phyloP scores from a whole-genome alignment of 2,797 vertebrate species.

The Novumbra hubbsi region DNA sequence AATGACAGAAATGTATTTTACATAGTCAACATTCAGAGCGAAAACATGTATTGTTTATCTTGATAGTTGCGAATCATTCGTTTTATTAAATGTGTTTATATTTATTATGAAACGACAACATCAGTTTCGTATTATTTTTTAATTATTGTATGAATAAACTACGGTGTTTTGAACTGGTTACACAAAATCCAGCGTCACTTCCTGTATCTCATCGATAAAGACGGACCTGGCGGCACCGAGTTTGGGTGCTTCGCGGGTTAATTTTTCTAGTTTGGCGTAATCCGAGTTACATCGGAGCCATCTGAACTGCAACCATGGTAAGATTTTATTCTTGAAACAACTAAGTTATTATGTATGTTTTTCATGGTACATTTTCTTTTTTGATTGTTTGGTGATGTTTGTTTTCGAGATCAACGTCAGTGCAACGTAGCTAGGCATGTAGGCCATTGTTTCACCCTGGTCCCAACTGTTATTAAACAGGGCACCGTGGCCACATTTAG shows the following conservation, averaged over 20 bases:
- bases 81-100: not conserved
- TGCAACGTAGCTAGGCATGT: not conserved
- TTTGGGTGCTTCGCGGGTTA: slow-evolving; percentile 53
- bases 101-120: not conserved
- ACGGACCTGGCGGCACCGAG: slow-evolving; percentile 46
- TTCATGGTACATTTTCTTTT: not conserved
- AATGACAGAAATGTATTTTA: too few species aligned
- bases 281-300: slow-evolving; percentile 73
- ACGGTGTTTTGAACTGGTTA: not conserved
- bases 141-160: not conserved
- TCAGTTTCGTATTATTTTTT: not conserved
- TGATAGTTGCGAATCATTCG: not conserved
- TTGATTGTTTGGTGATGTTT: not conserved
- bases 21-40: not conserved
- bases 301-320: slow-evolving; percentile 77
- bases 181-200: slow-evolving; percentile 48
- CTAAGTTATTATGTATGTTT: rapidly evolving
- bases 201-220: slow-evolving; percentile 56
- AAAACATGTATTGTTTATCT: not conserved
- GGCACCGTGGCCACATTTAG: not conserved
- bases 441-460: slow-evolving; percentile 5
- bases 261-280: slow-evolving; percentile 70
- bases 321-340: slow-evolving; percentile 12
- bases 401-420: not conserved
- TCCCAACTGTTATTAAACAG: not conserved